Conservation (phyloP, 1,140 invertebrate genomes). For the Drosophila littoralis region DNA sequence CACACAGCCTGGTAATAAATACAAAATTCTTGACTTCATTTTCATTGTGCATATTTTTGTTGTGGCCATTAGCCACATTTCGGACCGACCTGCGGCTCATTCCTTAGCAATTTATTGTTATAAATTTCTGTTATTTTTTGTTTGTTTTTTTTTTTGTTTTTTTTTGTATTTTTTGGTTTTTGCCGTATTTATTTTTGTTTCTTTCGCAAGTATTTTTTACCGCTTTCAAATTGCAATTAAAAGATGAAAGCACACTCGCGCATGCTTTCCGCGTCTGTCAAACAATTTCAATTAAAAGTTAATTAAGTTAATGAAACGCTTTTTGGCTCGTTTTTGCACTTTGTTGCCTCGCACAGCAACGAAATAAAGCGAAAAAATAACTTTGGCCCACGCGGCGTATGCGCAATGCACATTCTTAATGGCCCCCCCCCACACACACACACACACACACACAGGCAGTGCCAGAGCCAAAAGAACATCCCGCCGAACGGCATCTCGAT, state of each 20-base stretch:
- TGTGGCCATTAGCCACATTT: neutral
- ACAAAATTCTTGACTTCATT: conserved; percentile 12
- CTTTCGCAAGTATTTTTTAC: neutral
- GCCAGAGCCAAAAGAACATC: neutral
- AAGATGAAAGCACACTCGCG: conserved; percentile 44
- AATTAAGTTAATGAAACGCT: conserved; percentile 70
- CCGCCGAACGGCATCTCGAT: neutral
- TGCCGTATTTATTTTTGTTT: conserved; percentile 7
- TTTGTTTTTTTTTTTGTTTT: conserved; percentile 9
- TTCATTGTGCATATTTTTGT: neutral
- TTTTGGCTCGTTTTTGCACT: conserved; percentile 21
- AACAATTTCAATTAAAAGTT: conserved; percentile 67
- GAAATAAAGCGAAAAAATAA: conserved; percentile 7
- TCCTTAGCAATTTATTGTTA: conserved; percentile 9
- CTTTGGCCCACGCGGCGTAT: conserved; percentile 10
- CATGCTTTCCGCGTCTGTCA: conserved; percentile 13
- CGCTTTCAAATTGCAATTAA: conserved; percentile 28
- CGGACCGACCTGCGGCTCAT: neutral
- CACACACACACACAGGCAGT: neutral
- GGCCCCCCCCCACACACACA: neutral
- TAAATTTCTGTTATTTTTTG: conserved; percentile 13
- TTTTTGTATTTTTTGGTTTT: no score
- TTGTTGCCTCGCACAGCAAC: conserved; percentile 6
- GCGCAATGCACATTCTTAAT: conserved; percentile 15
- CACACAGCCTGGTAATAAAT: neutral